These are phyloP conservation scores for Stenolophus ochropezus DNA, from an alignment of 2,888 invertebrate genomes.

Conservation along the genomic window DNA sequence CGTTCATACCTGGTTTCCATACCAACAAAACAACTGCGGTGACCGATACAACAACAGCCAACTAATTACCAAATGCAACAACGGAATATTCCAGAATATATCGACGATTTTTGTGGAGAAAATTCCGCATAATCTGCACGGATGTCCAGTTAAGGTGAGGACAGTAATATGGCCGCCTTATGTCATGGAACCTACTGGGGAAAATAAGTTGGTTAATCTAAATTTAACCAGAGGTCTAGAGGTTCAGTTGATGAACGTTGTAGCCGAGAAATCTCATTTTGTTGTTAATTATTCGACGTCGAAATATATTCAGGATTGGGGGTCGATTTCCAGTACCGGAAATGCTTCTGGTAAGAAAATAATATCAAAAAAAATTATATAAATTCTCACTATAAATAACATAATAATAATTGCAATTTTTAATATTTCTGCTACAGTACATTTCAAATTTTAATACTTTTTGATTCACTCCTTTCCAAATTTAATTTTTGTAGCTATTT, in stretches of 20 bases:
- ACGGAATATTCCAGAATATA: constrained; percentile 60
- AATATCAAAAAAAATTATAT: too few species aligned
- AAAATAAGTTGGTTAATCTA: background rate
- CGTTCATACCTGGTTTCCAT: constrained; percentile 48
- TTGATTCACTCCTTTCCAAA: background rate
- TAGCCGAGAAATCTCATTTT: constrained; percentile 60
- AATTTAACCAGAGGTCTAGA: constrained; percentile 61
- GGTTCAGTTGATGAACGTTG: constrained; percentile 62
- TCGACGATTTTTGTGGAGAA: constrained; percentile 65
- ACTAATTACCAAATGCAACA: constrained; percentile 50
- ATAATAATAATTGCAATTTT: background rate
- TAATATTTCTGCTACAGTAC: background rate
- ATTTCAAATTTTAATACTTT: background rate
- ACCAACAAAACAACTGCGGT: constrained; percentile 31
- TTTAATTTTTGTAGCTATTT: background rate
- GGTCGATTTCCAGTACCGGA: constrained; percentile 60
- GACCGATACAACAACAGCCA: background rate
- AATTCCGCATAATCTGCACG: constrained; percentile 67
- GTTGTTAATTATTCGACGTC: constrained; percentile 61
- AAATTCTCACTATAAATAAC: too few species aligned
- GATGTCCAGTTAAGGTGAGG: constrained; percentile 67
- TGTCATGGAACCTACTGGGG: constrained; percentile 64
- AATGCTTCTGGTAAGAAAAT: constrained; percentile 57
- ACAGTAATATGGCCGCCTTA: constrained; percentile 69
- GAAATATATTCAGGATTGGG: constrained; percentile 63